These are phyloP conservation scores for Lutraria rhynchaena DNA, from an alignment of 1,140 invertebrate species.

Conservation along the genomic window DNA sequence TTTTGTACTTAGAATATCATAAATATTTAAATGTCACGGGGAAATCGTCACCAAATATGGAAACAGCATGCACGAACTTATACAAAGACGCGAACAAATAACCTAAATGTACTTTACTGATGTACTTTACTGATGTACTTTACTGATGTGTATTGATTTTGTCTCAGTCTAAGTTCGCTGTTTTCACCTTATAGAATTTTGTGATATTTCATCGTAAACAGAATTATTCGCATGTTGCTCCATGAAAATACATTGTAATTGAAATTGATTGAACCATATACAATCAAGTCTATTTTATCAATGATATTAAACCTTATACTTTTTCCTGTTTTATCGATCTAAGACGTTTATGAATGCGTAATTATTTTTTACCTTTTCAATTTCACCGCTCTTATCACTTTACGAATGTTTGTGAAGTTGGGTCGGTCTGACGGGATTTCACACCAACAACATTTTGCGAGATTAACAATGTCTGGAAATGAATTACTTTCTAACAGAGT, in stretches of 20 bases:
- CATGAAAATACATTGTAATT: neutral
- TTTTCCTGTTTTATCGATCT: neutral
- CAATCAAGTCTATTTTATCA: neutral
- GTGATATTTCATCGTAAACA: too few species aligned
- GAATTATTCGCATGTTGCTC: too few species aligned
- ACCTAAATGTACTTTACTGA: too few species aligned
- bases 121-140: too few species aligned
- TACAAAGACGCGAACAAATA: too few species aligned
- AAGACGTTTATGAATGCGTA: neutral
- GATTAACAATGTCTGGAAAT: constrained; percentile 8
- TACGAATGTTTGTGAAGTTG: neutral
- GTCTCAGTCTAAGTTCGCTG: too few species aligned
- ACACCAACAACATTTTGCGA: constrained; percentile 23
- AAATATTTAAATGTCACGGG: too few species aligned
- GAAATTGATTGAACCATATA: neutral
- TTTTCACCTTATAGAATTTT: too few species aligned
- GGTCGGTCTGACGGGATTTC: constrained; percentile 29
- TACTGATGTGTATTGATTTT: too few species aligned
- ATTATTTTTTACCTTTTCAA: constrained; percentile 12
- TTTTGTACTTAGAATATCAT: too few species aligned
- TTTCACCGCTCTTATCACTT: neutral
- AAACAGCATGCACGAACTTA: too few species aligned
- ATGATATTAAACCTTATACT: neutral
- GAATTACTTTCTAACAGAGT: neutral
- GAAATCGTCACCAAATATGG: too few species aligned